Conservation (phyloP, 2,797 vertebrate species). For the Acropternis orthonyx region DNA sequence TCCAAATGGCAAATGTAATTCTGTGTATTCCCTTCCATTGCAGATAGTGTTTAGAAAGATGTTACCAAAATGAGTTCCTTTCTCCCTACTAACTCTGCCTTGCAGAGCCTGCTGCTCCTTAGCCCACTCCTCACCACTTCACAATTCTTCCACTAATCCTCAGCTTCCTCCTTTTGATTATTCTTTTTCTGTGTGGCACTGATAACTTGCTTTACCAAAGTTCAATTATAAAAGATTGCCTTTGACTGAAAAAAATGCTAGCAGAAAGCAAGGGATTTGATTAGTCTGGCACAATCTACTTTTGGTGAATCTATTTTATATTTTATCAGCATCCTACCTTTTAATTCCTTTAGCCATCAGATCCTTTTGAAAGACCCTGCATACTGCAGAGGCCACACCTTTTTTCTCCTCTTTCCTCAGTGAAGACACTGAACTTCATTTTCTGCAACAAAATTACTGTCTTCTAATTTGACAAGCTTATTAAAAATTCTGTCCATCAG, state of each 20-base stretch:
- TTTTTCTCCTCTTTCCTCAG: not conserved
- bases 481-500: not conserved
- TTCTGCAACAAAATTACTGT: not conserved
- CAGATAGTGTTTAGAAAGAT: not conserved
- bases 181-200: not conserved
- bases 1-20: not conserved
- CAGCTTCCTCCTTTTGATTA: not conserved
- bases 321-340: not conserved
- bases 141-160: not conserved
- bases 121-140: not conserved
- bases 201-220: not conserved
- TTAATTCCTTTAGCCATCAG: not conserved
- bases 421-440: not conserved
- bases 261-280: not conserved
- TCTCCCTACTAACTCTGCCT: not conserved
- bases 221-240: not conserved
- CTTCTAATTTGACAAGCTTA: not conserved
- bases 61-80: not conserved
- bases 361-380: not conserved
- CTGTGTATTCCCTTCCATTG: not conserved
- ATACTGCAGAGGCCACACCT: not conserved
- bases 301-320: not conserved
- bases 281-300: not conserved
- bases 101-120: not conserved
- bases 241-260: not conserved